Conservation (phyloP, 2,888 invertebrate species). For the Eulithis testata region DNA sequence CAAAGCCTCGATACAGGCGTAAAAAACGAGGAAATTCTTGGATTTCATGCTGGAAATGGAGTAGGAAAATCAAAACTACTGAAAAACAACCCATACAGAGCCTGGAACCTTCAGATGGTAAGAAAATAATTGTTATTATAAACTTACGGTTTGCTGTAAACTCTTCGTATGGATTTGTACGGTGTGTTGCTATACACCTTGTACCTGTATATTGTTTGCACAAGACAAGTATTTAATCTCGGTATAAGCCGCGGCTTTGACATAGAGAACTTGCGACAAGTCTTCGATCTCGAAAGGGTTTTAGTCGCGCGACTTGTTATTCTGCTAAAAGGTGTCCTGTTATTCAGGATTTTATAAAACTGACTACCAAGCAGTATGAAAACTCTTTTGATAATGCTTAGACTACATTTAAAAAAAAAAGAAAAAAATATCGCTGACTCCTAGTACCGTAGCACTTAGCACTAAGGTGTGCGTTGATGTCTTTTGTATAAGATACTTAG, state of each 20-base stretch:
- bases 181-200: slow-evolving; percentile 7
- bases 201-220: slow-evolving; percentile 41
- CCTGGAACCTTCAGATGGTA: slow-evolving; percentile 6
- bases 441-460: too few relatives aligned
- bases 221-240: slow-evolving; percentile 53
- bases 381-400: too few relatives aligned
- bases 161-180: slow-evolving; percentile 4
- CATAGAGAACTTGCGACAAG: neutral
- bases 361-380: too few relatives aligned
- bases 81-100: slow-evolving; percentile 11
- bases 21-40: slow-evolving; percentile 8
- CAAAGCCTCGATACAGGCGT: neutral
- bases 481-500: too few relatives aligned
- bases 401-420: too few relatives aligned
- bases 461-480: too few relatives aligned
- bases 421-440: too few relatives aligned
- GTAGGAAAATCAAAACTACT: neutral
- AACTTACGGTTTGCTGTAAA: too few relatives aligned
- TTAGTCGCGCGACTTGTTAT: neutral
- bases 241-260: neutral
- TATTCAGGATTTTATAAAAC: too few relatives aligned
- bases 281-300: neutral
- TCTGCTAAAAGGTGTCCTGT: too few relatives aligned
- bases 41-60: slow-evolving; percentile 24
- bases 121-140: neutral